Base-by-base conservation (phyloP, 2,797 vertebrate species). In the Lagodon rhomboides region DNA sequence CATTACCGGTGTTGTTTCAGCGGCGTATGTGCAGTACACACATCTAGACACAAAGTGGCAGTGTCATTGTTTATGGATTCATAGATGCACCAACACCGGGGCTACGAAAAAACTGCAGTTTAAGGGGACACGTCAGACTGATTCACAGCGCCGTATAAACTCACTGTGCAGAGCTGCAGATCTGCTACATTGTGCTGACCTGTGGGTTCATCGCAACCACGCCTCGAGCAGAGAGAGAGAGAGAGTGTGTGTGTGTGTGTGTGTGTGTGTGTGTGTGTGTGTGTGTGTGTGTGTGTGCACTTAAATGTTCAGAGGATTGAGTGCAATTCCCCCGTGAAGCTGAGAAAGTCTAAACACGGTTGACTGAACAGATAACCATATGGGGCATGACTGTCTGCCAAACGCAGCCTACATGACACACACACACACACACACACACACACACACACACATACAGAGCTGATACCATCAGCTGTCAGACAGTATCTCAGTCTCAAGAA, bases 281-380 rank as follows among this genome's bases (percentile, higher is more conserved):
- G 50, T 65, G 74, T 65, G 62, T 63, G 56, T 69, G 53, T 22
- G 68, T 64, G 53, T 67, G 18, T 83, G 78, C 54, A 68, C 76
- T 77, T 77, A 84, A 77, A 84, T 81, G 79, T 84, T 89, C 70
- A 71, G 44, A 77, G 78, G 70, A 85, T 63, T 83, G 71, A 81
- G 73, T 17, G 72, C 17, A 75, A 87, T 83, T 87, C 83, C 85
- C 85, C 58, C 4, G 5, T 70, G 80, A 75, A 79, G 61, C 80
- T 59, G 25, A 64, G 49, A 80, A 91, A 83, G 84, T 88, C 68
- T 82, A 71, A 87, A 85, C 78, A 85, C 53, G 84, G 87, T 69
- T 81, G 85, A 87, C 69, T 86, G 83, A 85, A 88, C 81, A 82
- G 79, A 89, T 74, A 80, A 73, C 79, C 89, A 91, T 87, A 88